Base-by-base conservation (phyloP, 2,888 invertebrate species). In the Congeria kusceri region DNA sequence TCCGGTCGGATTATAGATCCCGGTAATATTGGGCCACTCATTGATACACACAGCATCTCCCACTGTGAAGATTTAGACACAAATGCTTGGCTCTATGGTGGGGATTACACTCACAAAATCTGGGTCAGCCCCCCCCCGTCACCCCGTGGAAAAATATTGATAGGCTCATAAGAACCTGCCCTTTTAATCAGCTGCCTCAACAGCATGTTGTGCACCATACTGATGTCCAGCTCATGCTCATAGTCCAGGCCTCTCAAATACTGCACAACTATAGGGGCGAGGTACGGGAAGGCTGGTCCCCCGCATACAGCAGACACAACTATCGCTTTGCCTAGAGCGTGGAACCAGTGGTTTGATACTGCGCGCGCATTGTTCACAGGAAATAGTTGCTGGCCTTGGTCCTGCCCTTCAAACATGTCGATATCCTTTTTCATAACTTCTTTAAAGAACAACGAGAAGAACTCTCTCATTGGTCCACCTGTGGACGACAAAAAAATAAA, bases 381-480 rank as follows among this genome's bases (percentile, higher is more conserved):
- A 15, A 86, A 68, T 29, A 86, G 64, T 58, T 67, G 73, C 7
- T 80, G 76, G 18, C 84, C 86, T 58, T 77, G 67, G 39, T 65
- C 56, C 25, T 71, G 73, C 56, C 86, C 86, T 70, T 86, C 86
- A 63, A 86, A 86, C 71, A 86, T 77, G 58, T 80, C 84, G 27
- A 82, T 13, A 18, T 71, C 64, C 11, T 77, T 66, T 13, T 62
- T 47, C 18, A 77, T 29, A 46, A 82, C 68, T 49, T 82, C 80
- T 62, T 84, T 71, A 53, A 84, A 80, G 28, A 86, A 72, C 4
- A 86, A 63, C 0, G 86, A 80, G 53, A 86, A 86, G 28, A 84
- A 78, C 62, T 86, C 86, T 58, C 80, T 32, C n/a, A 69, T 78
- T 3, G 84, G 86, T n/a, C 86, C 86, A 27, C 86, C 84, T 79